Evolutionary conservation across 2,113 vertebrate genomes (phyloP).

Genomic region (Scophthalmus maximus): DNA sequence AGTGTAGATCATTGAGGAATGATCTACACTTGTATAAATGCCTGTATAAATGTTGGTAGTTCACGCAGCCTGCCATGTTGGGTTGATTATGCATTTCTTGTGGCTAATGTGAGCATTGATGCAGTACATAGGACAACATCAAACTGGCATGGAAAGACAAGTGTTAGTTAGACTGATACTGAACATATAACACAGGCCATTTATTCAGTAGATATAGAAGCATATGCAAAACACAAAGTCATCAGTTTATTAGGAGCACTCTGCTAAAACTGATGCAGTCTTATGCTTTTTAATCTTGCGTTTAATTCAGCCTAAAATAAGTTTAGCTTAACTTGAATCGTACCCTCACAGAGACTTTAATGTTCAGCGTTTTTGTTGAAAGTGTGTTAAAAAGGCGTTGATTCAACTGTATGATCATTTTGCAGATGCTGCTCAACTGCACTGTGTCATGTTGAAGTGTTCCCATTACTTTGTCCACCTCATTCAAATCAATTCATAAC

Average conservation of each 20-base stretch:
- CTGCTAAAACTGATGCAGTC: too few relatives aligned
- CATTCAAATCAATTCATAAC: not conserved
- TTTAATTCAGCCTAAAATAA: too few relatives aligned
- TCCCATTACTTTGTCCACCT: not conserved
- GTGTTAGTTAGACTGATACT: too few relatives aligned
- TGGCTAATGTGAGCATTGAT: conserved; percentile 12
- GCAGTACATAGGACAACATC: not conserved
- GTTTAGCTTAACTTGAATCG: too few relatives aligned
- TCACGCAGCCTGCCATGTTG: not conserved
- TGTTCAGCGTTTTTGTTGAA: not conserved
- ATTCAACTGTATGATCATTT: not conserved
- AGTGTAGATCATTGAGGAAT: not conserved
- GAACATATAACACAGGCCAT: too few relatives aligned
- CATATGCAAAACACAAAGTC: too few relatives aligned
- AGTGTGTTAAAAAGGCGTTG: not conserved
- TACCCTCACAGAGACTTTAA: not conserved
- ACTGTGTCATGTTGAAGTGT: not conserved
- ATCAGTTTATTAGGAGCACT: too few relatives aligned
- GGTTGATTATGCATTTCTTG: too few relatives aligned
- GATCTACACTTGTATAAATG: not conserved
- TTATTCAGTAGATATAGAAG: too few relatives aligned
- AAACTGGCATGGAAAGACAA: too few relatives aligned
- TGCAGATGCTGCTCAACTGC: not conserved
- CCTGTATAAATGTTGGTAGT: conserved; percentile 2
- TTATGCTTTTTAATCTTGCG: too few relatives aligned